These are phyloP conservation scores for Perca schrenkii DNA, from an alignment of 2,113 vertebrate species.

Conservation along the genomic window DNA sequence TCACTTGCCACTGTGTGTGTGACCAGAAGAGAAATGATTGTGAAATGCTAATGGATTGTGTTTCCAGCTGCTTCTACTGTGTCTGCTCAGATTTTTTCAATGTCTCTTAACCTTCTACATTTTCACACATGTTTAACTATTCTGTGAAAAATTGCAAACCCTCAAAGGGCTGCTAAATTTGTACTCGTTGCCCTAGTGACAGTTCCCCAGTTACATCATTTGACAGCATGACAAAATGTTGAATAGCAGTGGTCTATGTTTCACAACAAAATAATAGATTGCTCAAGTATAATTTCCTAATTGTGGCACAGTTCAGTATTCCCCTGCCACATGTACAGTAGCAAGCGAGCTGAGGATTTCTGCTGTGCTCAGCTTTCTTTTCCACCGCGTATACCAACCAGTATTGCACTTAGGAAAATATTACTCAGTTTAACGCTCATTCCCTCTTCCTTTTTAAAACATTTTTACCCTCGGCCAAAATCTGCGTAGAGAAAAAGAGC, in stretches of 20 bases:
- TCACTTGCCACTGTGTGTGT: not conserved
- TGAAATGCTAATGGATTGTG: not conserved
- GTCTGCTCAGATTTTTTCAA: not conserved
- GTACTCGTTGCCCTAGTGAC: not conserved
- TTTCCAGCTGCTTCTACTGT: not conserved
- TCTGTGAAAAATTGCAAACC: not conserved
- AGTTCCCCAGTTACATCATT: not conserved
- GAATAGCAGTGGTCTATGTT: slow-evolving; percentile 16
- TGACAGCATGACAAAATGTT: slow-evolving; percentile 3
- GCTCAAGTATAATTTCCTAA: slow-evolving; percentile 16
- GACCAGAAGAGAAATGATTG: not conserved
- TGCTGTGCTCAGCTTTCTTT: slow-evolving; percentile 34
- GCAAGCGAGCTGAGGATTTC: slow-evolving; percentile 6
- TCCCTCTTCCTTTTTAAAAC: slow-evolving; percentile 26
- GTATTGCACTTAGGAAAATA: slow-evolving; percentile 44
- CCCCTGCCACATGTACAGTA: slow-evolving; percentile 51
- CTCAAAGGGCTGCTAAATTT: not conserved
- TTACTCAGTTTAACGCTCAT: slow-evolving; percentile 20
- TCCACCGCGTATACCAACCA: not conserved
- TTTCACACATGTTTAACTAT: not conserved
- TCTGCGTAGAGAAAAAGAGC: slow-evolving; percentile 13
- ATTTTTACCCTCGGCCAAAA: slow-evolving; percentile 45
- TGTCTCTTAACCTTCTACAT: not conserved
- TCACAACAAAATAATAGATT: slow-evolving; percentile 9
- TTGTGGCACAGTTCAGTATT: not conserved